Evolutionary conservation across 2,888 invertebrate genomes (phyloP), one percentile per base, ranked within the genome.

Genomic region (Gerosis bhagava): DNA sequence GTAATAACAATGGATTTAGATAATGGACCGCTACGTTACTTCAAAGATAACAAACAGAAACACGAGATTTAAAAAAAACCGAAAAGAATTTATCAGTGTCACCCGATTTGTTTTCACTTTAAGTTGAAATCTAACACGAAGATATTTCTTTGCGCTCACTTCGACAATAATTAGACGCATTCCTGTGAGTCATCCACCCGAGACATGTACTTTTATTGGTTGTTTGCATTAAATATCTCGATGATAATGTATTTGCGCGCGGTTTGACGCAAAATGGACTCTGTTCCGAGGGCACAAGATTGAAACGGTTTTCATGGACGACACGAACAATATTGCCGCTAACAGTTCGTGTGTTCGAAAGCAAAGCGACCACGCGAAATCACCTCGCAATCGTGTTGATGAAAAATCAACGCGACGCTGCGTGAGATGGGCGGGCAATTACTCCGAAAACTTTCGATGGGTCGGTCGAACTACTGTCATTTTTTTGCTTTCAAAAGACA

Each of bases 151-250:
- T 70, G 69, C 76, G 67, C 73, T 73, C 75, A 73, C 71, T 69
- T 69, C 70, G 66, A 78, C 69, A 82, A 83, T 83, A 81, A 83
- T 83, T 82, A 83, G 79, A 76, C 70, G 72, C 80, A 83, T 84
- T 80, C 82, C 77, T 70, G 70, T 80, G 83, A 83, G 61, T 81
- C 83, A 83, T 75, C 79, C 82, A 82, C 65, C 73, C 81, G 78
- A 73, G 79, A 77, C 79, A 70, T 71, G 72, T 73, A 77, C 77
- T 80, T 81, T 82, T 82, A 82, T 81, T 81, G 75, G 73, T 63
- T 69, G 74, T 78, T 80, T 76, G 74, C 77, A 74, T 73, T 79
- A 73, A 63, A 69, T 73, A 73, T 77, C 72, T 70, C 60, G 60
- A 59, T 72, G 64, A 72, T 70, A 62, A 73, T 70, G 71, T 66